A percentile compares a stretch with the other conserved stretches of the same genome.
phyloP scores from a whole-genome alignment of 2,113 vertebrate species.

The Rutilus rutilus region DNA sequence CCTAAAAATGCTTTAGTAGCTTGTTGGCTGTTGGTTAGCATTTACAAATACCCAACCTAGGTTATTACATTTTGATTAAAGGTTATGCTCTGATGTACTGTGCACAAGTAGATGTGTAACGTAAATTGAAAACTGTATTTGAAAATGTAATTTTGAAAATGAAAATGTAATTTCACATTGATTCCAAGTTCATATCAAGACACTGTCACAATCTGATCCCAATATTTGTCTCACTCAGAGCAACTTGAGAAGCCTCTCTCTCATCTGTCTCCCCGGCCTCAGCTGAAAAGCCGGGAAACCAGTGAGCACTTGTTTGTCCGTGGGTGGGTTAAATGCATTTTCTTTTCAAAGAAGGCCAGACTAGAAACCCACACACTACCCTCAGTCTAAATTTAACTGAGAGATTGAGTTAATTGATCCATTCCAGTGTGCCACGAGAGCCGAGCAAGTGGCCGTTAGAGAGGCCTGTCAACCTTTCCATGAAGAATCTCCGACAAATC shows the following conservation, averaged over 20 bases:
- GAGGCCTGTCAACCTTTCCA: slow-evolving; percentile 17
- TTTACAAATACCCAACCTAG: not conserved
- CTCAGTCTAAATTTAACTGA: slow-evolving; percentile 78
- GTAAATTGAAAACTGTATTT: not conserved
- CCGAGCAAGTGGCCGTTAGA: slow-evolving; percentile 6
- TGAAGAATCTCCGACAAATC: slow-evolving; percentile 27
- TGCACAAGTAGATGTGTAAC: not conserved
- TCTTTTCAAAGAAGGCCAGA: slow-evolving; percentile 64
- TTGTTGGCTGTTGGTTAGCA: not conserved
- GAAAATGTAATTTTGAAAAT: too few species aligned
- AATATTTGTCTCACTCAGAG: not conserved
- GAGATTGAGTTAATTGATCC: slow-evolving; percentile 62
- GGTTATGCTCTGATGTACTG: not conserved
- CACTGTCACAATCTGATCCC: not conserved
- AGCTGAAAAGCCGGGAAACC: slow-evolving; percentile 59
- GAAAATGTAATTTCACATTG: not conserved
- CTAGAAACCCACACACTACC: slow-evolving; percentile 69
- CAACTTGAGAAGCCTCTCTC: slow-evolving; percentile 7
- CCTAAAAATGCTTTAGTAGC: not conserved
- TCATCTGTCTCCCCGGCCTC: slow-evolving; percentile 44
- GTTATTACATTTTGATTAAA: not conserved
- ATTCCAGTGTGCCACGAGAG: slow-evolving; percentile 20
- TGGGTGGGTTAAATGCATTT: slow-evolving; percentile 68
- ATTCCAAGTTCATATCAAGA: not conserved
- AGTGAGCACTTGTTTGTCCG: slow-evolving; percentile 58